These are phyloP conservation scores for Anticlea derivata DNA, from an alignment of 2,888 invertebrate genomes.

Conservation along the genomic window DNA sequence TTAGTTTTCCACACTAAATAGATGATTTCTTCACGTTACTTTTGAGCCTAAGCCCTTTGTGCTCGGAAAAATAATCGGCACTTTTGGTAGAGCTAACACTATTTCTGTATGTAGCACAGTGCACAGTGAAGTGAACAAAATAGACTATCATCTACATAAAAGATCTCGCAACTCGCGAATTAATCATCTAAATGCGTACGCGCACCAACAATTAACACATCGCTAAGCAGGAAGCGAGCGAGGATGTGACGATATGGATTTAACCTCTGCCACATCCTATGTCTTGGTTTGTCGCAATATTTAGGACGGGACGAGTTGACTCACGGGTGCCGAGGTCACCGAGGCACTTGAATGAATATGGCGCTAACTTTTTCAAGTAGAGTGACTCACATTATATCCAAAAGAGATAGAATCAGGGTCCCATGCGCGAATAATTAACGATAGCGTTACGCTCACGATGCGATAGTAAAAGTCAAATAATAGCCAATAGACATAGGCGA, in stretches of 20 bases:
- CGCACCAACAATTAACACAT: constrained; percentile 65
- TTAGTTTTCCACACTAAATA: no score
- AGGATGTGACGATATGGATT: constrained; percentile 80
- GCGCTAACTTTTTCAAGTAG: neutral
- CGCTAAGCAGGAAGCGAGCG: constrained; percentile 73
- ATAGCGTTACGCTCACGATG: no score
- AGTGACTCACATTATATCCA: neutral
- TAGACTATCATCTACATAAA: constrained; percentile 10
- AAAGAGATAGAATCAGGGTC: no score
- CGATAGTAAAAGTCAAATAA: no score
- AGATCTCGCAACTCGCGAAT: constrained; percentile 40
- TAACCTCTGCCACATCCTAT: constrained; percentile 79
- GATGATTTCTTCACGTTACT: no score
- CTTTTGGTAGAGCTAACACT: no score
- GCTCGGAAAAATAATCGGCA: no score
- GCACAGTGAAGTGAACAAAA: neutral
- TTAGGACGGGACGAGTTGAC: constrained; percentile 55
- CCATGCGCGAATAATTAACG: no score
- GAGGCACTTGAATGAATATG: neutral
- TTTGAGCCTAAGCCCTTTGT: no score
- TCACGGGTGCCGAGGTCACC: constrained; percentile 43
- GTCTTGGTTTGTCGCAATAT: constrained; percentile 66
- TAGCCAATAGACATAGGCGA: no score
- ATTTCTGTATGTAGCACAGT: no score
- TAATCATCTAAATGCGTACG: constrained; percentile 51